Evolutionary conservation across 1,140 invertebrate species (phyloP).

Genomic region (Saccostrea cuccullata): DNA sequence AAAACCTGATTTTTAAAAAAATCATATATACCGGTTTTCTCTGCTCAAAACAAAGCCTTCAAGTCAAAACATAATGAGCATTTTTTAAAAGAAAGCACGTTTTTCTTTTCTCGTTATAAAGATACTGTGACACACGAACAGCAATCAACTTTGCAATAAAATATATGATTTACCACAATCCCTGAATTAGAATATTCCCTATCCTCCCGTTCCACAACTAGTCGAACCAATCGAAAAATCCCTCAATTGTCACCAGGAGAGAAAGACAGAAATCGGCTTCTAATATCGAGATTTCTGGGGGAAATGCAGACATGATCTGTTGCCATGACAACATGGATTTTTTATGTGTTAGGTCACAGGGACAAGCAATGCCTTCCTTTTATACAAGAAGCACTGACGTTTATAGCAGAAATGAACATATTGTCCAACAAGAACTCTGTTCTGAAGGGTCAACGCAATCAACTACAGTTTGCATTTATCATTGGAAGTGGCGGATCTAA

Average conservation of each 20-base stretch:
- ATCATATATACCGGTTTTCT: too few species aligned
- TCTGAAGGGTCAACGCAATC: background rate
- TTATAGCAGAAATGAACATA: background rate
- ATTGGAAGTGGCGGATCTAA: background rate
- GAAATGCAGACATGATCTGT: background rate
- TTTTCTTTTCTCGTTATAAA: too few species aligned
- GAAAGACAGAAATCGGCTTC: background rate
- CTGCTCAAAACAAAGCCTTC: too few species aligned
- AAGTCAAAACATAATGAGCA: too few species aligned
- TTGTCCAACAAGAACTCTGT: background rate
- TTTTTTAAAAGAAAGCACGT: too few species aligned
- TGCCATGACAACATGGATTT: background rate
- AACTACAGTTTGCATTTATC: background rate
- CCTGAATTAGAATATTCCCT: background rate
- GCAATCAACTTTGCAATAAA: background rate
- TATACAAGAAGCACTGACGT: background rate
- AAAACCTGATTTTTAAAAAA: too few species aligned
- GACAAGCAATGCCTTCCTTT: background rate
- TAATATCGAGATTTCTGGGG: background rate
- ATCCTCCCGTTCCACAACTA: background rate
- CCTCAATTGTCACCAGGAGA: background rate
- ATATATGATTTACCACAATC: background rate
- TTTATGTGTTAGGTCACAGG: constrained; percentile 6
- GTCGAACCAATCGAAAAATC: background rate
- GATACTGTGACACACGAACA: background rate